Conservation (phyloP, 2,888 invertebrate genomes). For the Melieria picta region DNA sequence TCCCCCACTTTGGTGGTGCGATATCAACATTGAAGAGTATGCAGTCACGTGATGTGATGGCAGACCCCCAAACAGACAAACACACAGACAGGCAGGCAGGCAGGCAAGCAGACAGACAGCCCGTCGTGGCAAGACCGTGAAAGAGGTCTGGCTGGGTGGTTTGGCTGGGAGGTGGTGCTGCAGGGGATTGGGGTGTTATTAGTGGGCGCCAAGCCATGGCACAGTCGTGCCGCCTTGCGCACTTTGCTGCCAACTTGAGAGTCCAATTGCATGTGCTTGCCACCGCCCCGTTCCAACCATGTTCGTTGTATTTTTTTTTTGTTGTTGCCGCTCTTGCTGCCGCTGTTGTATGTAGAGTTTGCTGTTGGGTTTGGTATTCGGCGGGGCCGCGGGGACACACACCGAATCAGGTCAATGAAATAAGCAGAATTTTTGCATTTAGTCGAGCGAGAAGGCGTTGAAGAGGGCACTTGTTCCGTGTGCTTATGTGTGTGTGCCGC, state of each 20-base stretch:
- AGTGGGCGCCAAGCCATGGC: too few relatives aligned
- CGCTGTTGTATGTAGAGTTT: too few relatives aligned
- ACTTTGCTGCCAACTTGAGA: too few relatives aligned
- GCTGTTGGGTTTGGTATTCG: too few relatives aligned
- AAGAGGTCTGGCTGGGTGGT: too few relatives aligned
- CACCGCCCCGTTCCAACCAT: too few relatives aligned
- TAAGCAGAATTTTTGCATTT: conserved; percentile 37
- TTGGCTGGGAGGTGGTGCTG: not conserved
- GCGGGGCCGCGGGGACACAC: too few relatives aligned
- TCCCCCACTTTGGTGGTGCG: not conserved
- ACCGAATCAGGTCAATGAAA: conserved; percentile 61
- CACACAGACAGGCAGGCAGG: not conserved
- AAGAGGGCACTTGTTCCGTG: not conserved
- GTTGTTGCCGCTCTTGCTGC: too few relatives aligned
- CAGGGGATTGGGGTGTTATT: conserved; percentile 1
- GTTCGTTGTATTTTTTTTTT: too few relatives aligned
- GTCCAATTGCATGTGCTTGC: too few relatives aligned
- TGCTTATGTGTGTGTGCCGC: not conserved
- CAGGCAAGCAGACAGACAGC: not conserved
- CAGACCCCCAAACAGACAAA: not conserved
- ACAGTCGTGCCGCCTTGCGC: too few relatives aligned
- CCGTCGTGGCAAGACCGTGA: not conserved
- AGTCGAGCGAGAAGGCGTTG: too few relatives aligned
- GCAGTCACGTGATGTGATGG: conserved; percentile 14
- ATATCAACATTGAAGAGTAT: not conserved